Conservation (phyloP, 2,888 invertebrate species). For the Bellardia pandia region DNA sequence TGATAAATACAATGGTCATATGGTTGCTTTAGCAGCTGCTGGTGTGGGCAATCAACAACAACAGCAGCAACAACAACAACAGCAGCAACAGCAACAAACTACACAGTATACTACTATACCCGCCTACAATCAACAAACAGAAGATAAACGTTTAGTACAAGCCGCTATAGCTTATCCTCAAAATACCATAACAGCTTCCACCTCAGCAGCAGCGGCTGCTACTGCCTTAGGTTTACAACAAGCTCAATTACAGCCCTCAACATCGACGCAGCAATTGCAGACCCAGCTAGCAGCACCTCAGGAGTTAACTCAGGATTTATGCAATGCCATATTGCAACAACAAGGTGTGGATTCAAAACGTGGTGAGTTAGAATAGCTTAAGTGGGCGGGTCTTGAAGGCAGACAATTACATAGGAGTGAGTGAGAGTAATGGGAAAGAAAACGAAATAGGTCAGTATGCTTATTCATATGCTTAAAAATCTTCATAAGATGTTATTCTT, state of each 20-base stretch:
- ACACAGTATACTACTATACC: conserved; percentile 80
- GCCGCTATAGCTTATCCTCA: conserved; percentile 80
- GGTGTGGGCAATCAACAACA: conserved; percentile 66
- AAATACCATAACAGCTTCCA: conserved; percentile 78
- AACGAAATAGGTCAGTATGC: conserved; percentile 59
- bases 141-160: conserved; percentile 79
- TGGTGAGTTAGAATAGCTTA: conserved; percentile 76
- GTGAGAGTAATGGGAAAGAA: conserved; percentile 4
- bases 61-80: conserved; percentile 76
- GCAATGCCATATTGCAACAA: conserved; percentile 83
- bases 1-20: conserved; percentile 85
- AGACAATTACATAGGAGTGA: conserved; percentile 12
- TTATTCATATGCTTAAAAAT: neutral
- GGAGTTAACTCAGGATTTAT: conserved; percentile 83
- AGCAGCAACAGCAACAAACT: conserved; percentile 78
- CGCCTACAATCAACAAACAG: conserved; percentile 77
- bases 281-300: conserved; percentile 82
- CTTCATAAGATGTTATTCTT: no score
- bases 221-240: conserved; percentile 72
- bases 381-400: conserved; percentile 60
- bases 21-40: conserved; percentile 78
- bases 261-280: conserved; percentile 75
- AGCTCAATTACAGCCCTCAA: conserved; percentile 67
- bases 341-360: conserved; percentile 82
- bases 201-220: conserved; percentile 75